These are phyloP conservation scores for Benitochromis conjunctus DNA, from an alignment of 2,113 vertebrate genomes.

Conservation along the genomic window DNA sequence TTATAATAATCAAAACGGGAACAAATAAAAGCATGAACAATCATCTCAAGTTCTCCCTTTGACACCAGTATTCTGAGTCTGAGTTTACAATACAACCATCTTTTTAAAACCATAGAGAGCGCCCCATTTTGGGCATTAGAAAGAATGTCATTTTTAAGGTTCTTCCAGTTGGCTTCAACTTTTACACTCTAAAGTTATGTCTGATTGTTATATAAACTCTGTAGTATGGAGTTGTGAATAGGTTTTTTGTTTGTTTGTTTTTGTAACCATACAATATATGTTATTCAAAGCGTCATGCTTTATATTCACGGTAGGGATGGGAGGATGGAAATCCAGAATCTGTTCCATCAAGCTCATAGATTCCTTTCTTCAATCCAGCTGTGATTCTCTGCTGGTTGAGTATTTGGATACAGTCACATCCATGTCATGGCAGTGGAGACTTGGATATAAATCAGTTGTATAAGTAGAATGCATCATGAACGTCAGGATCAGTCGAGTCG, in stretches of 20 bases:
- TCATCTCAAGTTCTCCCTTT: no score
- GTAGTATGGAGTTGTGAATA: not conserved
- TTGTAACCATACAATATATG: not conserved
- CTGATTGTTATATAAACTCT: not conserved
- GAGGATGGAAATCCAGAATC: not conserved
- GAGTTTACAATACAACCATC: not conserved
- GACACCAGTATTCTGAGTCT: no score
- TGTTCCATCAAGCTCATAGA: not conserved
- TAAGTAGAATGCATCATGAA: not conserved
- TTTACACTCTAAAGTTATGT: not conserved
- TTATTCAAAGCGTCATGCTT: not conserved
- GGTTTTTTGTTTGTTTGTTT: not conserved
- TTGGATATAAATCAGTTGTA: not conserved
- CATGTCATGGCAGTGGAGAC: not conserved
- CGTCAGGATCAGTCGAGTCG: not conserved
- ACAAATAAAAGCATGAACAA: no score
- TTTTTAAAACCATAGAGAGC: not conserved
- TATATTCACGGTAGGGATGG: fast-evolving
- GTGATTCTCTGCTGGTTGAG: not conserved
- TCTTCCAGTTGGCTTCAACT: not conserved
- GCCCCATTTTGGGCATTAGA: not conserved
- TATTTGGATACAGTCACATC: not conserved
- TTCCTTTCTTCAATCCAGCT: fast-evolving
- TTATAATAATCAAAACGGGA: no score
- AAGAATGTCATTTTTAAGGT: not conserved